Evolutionary conservation across 2,888 invertebrate genomes (phyloP), one percentile per base, ranked within the genome.

Genomic region (Idaea aversata): DNA sequence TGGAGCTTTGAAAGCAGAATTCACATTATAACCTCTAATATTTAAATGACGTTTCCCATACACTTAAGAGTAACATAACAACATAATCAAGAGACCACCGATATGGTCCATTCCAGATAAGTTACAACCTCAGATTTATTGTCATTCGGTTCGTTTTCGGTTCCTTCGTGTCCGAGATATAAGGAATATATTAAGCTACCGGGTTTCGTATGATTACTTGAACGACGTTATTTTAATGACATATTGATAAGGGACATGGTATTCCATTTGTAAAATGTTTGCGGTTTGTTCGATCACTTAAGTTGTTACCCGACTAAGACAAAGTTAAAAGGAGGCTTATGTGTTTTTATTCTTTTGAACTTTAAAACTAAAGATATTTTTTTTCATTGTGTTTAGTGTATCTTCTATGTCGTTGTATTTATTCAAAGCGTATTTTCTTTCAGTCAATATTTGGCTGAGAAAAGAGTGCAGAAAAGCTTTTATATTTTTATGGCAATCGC

Each of bases 111-210:
- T 47, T 47, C 10, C 47, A 47, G 47, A 47, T 47, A 47, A 47
- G 7, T 47, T 47, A 47, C 47, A 47, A 47, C 47, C 47, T 47
- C 13, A 47, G 67, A 66, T 65, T 70, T 63, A 65, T 65, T 74
- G 75, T 62, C 34, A 64, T 67, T 67, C 64, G 65, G 77, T 69
- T 79, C 75, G 75, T 74, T 78, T 77, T 82, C 15, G 58, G 58
- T 15, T 81, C 79, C 79, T 74, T 80, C 82, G 76, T 72, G 78
- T 74, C 75, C 72, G 69, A 73, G 77, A 78, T 85, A 89, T 88
- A 87, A 83, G 77, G 91, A 85, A 91, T 91, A 89, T 82, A 91
- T 91, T 91, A 91, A 86, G 91, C 91, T 91, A 91, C 91, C 80
- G 91, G 86, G 87, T 77, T 89, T 88, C 82, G 47, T 7, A 47